Conservation (phyloP, 1,140 invertebrate species). For the Hirudo medicinalis region DNA sequence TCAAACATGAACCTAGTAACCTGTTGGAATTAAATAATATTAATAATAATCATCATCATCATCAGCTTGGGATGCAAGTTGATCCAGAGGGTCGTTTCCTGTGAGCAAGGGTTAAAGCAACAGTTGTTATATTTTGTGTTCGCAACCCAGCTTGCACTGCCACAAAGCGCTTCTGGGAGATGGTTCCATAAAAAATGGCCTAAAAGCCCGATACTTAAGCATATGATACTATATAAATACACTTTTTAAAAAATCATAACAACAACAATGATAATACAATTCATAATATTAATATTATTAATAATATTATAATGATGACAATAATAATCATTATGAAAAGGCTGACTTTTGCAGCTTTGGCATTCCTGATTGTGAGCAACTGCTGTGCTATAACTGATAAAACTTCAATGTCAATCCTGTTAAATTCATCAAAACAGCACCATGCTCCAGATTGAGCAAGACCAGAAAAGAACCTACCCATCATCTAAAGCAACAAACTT, state of each 20-base stretch:
- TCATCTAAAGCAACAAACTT: slow-evolving; percentile 64
- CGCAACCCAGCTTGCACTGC: too few species aligned
- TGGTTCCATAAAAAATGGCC: too few species aligned
- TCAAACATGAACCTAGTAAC: slow-evolving; percentile 42
- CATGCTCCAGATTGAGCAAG: slow-evolving; percentile 73
- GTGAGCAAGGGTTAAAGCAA: too few species aligned
- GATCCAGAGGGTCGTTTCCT: too few species aligned
- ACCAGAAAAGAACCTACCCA: slow-evolving; percentile 67
- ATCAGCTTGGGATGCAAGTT: too few species aligned
- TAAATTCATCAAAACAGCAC: slow-evolving; percentile 86
- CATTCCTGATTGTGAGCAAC: slow-evolving; percentile 41
- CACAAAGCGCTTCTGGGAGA: too few species aligned
- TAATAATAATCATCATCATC: background rate
- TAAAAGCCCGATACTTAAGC: too few species aligned
- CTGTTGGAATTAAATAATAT: slow-evolving; percentile 26
- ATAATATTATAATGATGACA: background rate
- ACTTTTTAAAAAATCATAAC: background rate
- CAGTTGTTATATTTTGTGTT: too few species aligned
- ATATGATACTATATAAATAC: background rate
- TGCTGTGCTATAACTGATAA: slow-evolving; percentile 56
- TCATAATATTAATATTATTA: background rate
- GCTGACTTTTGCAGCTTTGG: slow-evolving; percentile 50
- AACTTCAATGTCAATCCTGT: slow-evolving; percentile 77
- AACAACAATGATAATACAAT: background rate
- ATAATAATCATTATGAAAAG: slow-evolving; percentile 5